Percentiles rank a stretch among this genome's conserved stretches.
Evolutionary conservation across 2,888 invertebrate species (phyloP).

Genomic region (Dusona sp.): DNA sequence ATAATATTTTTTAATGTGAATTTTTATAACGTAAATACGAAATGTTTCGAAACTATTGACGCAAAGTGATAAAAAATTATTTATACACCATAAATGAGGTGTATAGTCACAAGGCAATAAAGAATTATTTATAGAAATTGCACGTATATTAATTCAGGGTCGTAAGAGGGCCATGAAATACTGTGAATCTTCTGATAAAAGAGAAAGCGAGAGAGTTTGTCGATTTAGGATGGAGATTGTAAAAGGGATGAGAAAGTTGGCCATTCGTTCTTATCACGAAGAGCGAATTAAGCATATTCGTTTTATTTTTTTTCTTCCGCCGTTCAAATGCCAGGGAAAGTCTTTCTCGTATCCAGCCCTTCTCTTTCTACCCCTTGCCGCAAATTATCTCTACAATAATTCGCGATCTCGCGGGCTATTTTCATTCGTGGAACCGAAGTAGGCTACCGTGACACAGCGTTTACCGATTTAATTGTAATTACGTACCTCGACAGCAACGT

Average conservation of each 20-base stretch:
- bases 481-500: constrained; percentile 75
- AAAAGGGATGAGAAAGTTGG: constrained; percentile 64
- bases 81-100: constrained; percentile 19
- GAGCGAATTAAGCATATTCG: constrained; percentile 15
- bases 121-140: constrained; percentile 24
- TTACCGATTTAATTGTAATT: constrained; percentile 78
- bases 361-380: background rate
- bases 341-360: constrained; percentile 7
- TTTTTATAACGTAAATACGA: background rate
- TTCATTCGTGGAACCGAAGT: constrained; percentile 67
- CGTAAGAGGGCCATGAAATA: constrained; percentile 38
- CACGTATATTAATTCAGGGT: constrained; percentile 35
- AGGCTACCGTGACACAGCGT: constrained; percentile 75
- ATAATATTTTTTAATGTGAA: background rate
- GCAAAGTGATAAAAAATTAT: constrained; percentile 20
- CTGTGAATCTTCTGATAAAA: constrained; percentile 9
- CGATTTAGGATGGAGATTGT: constrained; percentile 51
- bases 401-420: constrained; percentile 32
- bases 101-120: background rate
- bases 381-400: constrained; percentile 5
- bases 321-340: constrained; percentile 6
- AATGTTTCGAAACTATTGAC: constrained; percentile 8
- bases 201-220: constrained; percentile 15
- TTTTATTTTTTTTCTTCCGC: background rate
- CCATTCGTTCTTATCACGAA: constrained; percentile 58